A percentile compares a stretch with the other conserved stretches of the same genome.
These are phyloP conservation scores for Pecten maximus DNA, from an alignment of 2,888 invertebrate species.

Conservation along the genomic window DNA sequence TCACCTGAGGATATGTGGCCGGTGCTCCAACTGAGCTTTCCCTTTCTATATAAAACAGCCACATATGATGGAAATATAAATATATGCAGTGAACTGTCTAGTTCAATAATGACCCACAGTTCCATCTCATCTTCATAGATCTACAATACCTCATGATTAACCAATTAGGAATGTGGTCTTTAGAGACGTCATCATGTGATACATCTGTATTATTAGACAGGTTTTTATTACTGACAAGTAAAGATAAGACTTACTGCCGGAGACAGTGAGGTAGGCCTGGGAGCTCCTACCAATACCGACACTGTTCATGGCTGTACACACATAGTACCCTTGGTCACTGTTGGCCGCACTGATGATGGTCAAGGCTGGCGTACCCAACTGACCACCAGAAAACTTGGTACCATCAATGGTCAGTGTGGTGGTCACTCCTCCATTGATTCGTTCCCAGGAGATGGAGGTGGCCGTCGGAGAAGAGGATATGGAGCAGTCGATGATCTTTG, in stretches of 20 bases:
- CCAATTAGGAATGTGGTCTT: no score
- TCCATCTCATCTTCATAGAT: no score
- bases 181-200: no score
- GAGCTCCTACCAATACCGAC: constrained; percentile 47
- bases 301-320: constrained; percentile 49
- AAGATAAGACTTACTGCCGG: constrained; percentile 49
- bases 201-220: no score
- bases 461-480: constrained; percentile 8
- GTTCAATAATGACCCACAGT: no score
- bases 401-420: constrained; percentile 12
- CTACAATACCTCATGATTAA: no score
- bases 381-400: constrained; percentile 47
- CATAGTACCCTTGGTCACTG: constrained; percentile 46
- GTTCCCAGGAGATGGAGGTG: constrained; percentile 41
- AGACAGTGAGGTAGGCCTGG: constrained; percentile 44
- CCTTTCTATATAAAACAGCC: no score
- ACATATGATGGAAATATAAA: no score
- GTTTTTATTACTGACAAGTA: background rate
- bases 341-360: constrained; percentile 41
- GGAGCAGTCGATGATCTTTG: background rate
- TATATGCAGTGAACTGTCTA: no score
- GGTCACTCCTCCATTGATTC: constrained; percentile 41
- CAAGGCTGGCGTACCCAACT: constrained; percentile 43
- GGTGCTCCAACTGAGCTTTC: no score
- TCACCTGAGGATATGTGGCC: no score